These are phyloP conservation scores for Eupithecia vulgata DNA, from an alignment of 2,888 invertebrate species.

Conservation along the genomic window DNA sequence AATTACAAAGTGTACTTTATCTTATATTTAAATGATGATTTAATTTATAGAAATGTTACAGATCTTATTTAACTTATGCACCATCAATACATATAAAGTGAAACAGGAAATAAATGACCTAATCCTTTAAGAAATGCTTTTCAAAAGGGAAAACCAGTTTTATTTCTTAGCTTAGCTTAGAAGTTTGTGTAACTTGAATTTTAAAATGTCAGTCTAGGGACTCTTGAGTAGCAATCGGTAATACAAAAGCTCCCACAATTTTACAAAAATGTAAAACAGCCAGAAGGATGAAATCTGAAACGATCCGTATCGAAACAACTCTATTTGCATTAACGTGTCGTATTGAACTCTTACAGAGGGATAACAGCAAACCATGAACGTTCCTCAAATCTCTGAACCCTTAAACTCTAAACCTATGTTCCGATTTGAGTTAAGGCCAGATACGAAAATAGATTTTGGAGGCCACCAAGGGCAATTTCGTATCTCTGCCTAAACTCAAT, in stretches of 20 bases:
- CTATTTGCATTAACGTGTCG: constrained; percentile 58
- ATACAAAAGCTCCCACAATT: constrained; percentile 22
- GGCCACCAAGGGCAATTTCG: too few species aligned
- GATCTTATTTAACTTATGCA: too few species aligned
- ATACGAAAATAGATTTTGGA: too few species aligned
- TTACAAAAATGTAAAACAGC: constrained; percentile 30
- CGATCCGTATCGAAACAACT: constrained; percentile 61
- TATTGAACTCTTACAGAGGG: constrained; percentile 40
- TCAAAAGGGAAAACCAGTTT: background rate
- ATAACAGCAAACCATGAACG: background rate
- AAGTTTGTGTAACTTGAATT: background rate
- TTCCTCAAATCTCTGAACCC: background rate
- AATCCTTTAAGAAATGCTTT: too few species aligned
- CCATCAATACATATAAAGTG: too few species aligned
- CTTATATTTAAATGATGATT: too few species aligned
- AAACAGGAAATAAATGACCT: too few species aligned
- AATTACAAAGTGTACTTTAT: too few species aligned
- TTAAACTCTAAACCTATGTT: background rate
- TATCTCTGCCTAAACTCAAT: too few species aligned
- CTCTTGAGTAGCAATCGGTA: background rate
- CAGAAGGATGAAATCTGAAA: constrained; percentile 64
- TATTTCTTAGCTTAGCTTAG: background rate
- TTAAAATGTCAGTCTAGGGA: background rate
- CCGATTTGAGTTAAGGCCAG: too few species aligned
- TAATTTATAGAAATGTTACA: too few species aligned